Evolutionary conservation across 2,113 vertebrate species (phyloP), one percentile per base, ranked within the genome.

Genomic region (Crotalus viridis): DNA sequence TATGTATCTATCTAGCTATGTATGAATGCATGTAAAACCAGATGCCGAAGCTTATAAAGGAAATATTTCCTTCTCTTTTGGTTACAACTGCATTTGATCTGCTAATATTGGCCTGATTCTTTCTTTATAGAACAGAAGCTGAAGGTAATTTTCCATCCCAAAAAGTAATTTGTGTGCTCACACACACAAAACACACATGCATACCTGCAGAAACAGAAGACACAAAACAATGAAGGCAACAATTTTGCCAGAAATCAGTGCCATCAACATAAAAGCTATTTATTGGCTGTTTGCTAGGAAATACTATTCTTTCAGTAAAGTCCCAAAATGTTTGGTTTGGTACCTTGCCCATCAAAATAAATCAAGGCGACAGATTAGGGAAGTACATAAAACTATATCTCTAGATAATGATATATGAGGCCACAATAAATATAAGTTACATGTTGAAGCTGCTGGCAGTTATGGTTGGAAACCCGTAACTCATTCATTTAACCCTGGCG

Each of bases 291-390:
- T 91, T n/a, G 91, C 85, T 6, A 43, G 57, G 92, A 94, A 93
- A 93, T 91, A 89, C 43, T 89, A 94, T 88, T 43, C 61, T 89
- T 87, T 74, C 90, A 61, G 90, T 91, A 92, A 96, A 94, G 93
- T 92, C 95, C 96, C 95, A 90, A 97, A 97, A 96, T 97, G 96
- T 97, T 97, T 97, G 92, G 89, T 89, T 97, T 98, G 97, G 97
- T 95, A 9, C 94, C 85, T 93, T 95, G 97, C 97, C 97, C 96
- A 97, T 93, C 94, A 85, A 92, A 96, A 98, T 98, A 96, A 97
- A 98, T 98, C 97, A 98, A 95, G 57, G 95, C 95, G 97, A 97
- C 97, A 96, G 97, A 97, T 97, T 96, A 97, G 97, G 97, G 96
- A 97, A 98, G 96, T 96, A 93, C 97, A 96, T 98, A 97, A 97